Conservation (phyloP, 2,888 invertebrate genomes). For the Erynnis tages region DNA sequence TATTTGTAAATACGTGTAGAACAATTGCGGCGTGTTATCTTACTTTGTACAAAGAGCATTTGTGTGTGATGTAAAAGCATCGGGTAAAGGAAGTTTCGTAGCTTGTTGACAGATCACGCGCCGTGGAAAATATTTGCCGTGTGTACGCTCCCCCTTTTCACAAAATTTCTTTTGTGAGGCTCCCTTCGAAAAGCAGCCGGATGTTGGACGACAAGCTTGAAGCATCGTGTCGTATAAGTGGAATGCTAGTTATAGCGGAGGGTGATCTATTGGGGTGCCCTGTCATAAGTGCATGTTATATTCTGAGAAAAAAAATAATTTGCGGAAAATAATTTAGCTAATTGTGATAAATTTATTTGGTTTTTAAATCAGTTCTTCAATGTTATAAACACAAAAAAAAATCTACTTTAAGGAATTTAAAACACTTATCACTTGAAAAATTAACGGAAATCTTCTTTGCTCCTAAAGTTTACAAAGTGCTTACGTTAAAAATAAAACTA, state of each 20-base stretch:
- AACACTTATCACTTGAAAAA: no score
- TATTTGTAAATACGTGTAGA: slow-evolving; percentile 26
- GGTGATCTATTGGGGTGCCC: neutral
- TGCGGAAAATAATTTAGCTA: no score
- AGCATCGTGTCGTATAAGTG: slow-evolving; percentile 1
- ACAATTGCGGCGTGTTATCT: slow-evolving; percentile 25
- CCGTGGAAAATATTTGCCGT: slow-evolving; percentile 24
- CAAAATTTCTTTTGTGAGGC: slow-evolving; percentile 24
- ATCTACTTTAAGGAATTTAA: no score
- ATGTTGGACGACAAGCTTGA: slow-evolving; percentile 15
- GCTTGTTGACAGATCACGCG: slow-evolving; percentile 27
- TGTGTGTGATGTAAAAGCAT: slow-evolving; percentile 24
- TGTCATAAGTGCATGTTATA: neutral
- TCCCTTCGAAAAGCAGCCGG: slow-evolving; percentile 16
- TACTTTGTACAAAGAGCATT: slow-evolving; percentile 25
- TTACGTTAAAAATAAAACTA: no score
- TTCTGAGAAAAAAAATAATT: no score
- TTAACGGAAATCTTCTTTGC: no score
- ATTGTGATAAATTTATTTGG: no score
- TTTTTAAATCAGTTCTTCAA: no score
- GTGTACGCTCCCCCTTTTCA: slow-evolving; percentile 16
- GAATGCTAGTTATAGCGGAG: neutral
- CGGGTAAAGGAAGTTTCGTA: slow-evolving; percentile 22
- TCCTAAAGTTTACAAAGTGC: no score
- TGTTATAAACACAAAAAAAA: no score